Evolutionary conservation across 2,797 vertebrate species (phyloP).

Genomic region (Rhincodon typus): DNA sequence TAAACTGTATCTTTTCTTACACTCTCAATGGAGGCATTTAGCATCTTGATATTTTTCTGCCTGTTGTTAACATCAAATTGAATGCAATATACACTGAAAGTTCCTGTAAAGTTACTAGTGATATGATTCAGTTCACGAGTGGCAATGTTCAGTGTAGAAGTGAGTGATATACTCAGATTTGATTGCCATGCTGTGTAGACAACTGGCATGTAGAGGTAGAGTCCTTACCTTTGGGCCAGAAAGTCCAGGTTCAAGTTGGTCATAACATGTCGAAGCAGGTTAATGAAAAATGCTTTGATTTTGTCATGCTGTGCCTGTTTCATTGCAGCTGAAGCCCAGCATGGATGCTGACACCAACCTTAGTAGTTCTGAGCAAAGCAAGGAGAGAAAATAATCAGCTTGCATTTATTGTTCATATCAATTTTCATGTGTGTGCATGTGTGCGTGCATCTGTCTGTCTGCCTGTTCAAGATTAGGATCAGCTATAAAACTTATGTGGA

Average conservation of each 20-base stretch:
- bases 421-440: background rate
- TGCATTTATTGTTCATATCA: background rate
- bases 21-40: background rate
- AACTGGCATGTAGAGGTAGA: too few species aligned
- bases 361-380: background rate
- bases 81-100: background rate
- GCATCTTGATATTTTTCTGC: background rate
- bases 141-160: background rate
- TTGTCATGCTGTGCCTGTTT: background rate
- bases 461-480: background rate
- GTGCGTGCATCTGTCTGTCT: too few species aligned
- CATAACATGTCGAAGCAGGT: too few species aligned
- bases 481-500: background rate
- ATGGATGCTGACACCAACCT: background rate
- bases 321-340: background rate
- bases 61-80: background rate
- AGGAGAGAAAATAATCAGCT: background rate
- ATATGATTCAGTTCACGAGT: background rate
- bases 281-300: background rate
- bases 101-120: background rate
- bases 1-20: background rate
- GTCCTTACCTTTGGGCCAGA: too few species aligned
- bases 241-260: too few species aligned
- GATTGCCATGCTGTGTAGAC: background rate
- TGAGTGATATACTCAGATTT: background rate